Conservation (phyloP, 2,113 vertebrate species). For the Lophura nycthemera region DNA sequence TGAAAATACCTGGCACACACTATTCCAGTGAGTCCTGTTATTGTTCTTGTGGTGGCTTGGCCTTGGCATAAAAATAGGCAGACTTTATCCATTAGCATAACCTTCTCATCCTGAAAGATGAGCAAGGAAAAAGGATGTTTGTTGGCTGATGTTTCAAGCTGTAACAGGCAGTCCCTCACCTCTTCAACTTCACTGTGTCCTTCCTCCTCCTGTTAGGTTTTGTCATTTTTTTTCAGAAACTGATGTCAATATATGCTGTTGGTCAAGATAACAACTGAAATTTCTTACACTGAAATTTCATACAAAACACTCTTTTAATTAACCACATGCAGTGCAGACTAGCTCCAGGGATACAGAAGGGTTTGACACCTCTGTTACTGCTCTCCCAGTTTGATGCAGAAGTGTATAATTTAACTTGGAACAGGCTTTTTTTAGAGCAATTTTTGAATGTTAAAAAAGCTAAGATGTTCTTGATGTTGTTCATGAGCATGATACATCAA, state of each 20-base stretch:
- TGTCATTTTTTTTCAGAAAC: not conserved
- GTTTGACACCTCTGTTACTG: not conserved
- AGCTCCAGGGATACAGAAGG: not conserved
- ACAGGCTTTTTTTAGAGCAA: not conserved
- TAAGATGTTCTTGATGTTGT: not conserved
- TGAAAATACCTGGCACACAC: not conserved
- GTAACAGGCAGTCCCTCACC: not conserved
- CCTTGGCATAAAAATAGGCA: not conserved
- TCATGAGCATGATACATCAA: not conserved
- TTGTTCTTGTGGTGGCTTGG: not conserved
- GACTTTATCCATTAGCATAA: not conserved
- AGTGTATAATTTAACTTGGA: not conserved
- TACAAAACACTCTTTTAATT: not conserved
- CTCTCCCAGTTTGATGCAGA: not conserved
- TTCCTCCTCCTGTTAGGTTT: not conserved
- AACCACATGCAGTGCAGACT: not conserved
- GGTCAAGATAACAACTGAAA: not conserved
- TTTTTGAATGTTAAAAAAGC: not conserved
- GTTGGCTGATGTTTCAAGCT: not conserved
- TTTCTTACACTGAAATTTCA: not conserved
- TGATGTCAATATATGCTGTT: not conserved
- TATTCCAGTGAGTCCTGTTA: not conserved
- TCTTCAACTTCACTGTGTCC: not conserved
- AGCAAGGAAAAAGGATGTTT: not conserved
- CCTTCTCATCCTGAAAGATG: not conserved